Evolutionary conservation across 2,888 invertebrate species (phyloP).

Genomic region (Agriotes lineatus): DNA sequence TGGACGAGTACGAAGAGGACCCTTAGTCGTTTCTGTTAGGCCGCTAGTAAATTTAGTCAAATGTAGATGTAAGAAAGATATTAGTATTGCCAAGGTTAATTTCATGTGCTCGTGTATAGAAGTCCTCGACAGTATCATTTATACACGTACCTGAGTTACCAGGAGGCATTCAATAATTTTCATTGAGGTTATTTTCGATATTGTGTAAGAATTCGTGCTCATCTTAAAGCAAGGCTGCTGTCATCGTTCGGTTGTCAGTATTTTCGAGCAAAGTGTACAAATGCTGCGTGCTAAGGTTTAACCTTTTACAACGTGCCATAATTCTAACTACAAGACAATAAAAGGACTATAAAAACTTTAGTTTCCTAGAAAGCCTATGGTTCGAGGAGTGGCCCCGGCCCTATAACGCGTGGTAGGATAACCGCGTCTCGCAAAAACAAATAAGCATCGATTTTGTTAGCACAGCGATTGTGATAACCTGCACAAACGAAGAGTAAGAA

Average conservation of each 20-base stretch:
- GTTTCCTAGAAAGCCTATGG: conserved; percentile 1
- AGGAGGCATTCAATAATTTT: neutral
- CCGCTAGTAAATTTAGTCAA: conserved; percentile 13
- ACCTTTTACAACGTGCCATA: neutral
- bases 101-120: neutral
- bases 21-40: conserved; percentile 41
- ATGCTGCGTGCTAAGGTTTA: neutral
- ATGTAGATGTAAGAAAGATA: conserved; percentile 1
- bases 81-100: neutral
- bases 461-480: conserved; percentile 34
- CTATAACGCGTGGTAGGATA: too few species aligned
- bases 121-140: neutral
- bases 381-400: neutral
- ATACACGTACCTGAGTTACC: conserved; percentile 26
- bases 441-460: conserved; percentile 27
- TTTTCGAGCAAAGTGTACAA: neutral
- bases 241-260: neutral
- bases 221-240: conserved; percentile 36
- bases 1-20: conserved; percentile 66
- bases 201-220: conserved; percentile 14
- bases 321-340: neutral
- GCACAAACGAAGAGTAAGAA: conserved; percentile 32
- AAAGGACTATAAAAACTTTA: neutral
- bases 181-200: neutral
- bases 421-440: neutral